Evolutionary conservation across 2,888 invertebrate genomes (phyloP).

Genomic region (Glyphotaelius pellucidus): DNA sequence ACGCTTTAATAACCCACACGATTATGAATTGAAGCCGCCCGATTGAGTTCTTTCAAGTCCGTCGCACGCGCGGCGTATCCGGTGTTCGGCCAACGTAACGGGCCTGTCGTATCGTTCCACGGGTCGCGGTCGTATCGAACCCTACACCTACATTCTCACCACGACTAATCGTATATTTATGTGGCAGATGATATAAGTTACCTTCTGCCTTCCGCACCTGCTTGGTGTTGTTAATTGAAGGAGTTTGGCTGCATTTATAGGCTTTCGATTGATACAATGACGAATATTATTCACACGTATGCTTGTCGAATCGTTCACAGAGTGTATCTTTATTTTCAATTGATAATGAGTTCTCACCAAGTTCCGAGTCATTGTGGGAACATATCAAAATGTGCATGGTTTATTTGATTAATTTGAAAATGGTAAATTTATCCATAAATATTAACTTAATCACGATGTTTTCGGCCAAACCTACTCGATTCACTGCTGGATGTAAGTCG

Average conservation of each 20-base stretch:
- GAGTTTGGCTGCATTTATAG: neutral
- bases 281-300: neutral
- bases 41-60: slow-evolving; percentile 29
- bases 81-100: slow-evolving; percentile 44
- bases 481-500: too few species aligned
- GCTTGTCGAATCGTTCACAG: neutral
- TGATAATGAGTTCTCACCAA: neutral
- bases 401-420: too few species aligned
- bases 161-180: neutral
- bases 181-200: neutral
- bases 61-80: slow-evolving; percentile 39
- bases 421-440: too few species aligned
- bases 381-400: too few species aligned
- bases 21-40: slow-evolving; percentile 27
- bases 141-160: slow-evolving; percentile 7
- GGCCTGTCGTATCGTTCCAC: neutral
- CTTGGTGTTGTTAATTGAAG: neutral
- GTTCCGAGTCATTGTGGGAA: neutral
- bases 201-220: neutral
- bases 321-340: neutral
- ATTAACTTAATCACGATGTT: too few species aligned
- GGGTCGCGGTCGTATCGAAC: slow-evolving; percentile 3
- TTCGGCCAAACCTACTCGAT: too few species aligned
- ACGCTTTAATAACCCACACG: neutral
- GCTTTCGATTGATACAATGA: slow-evolving; percentile 12